These are phyloP conservation scores for Patella caerulea DNA, from an alignment of 2,888 invertebrate species.

Conservation along the genomic window DNA sequence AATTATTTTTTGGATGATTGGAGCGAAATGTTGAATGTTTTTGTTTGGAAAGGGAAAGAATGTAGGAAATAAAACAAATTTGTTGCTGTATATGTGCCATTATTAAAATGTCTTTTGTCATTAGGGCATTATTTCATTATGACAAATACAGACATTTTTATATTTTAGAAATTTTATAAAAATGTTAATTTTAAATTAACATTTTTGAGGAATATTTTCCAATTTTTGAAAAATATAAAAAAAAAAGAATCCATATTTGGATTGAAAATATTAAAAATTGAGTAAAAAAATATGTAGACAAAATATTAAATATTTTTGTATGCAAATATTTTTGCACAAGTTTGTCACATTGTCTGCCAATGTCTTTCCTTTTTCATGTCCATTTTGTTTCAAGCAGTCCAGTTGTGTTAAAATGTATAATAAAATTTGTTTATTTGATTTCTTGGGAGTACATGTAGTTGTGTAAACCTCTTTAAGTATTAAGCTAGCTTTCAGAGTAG, in stretches of 20 bases:
- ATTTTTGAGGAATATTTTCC: neutral
- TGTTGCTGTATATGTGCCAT: neutral
- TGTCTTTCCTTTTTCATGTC: conserved; percentile 55
- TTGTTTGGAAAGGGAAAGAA: conserved; percentile 9
- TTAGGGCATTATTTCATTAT: no score
- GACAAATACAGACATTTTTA: no score
- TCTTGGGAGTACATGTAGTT: no score
- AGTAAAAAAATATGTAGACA: neutral
- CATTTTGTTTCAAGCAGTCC: neutral
- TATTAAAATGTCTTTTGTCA: neutral
- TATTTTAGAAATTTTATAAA: no score
- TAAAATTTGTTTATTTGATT: no score
- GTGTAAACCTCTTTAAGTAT: no score
- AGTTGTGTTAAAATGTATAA: neutral
- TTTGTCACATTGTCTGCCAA: conserved; percentile 58
- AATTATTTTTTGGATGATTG: no score
- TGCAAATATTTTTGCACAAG: conserved; percentile 38
- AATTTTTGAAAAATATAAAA: neutral
- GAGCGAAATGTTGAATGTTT: no score
- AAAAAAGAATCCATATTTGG: neutral
- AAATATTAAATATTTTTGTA: conserved; percentile 22
- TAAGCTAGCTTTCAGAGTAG: no score
- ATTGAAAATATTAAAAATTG: no score
- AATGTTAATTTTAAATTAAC: neutral
- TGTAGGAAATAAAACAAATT: conserved; percentile 1